phyloP scores from a whole-genome alignment of 1,140 invertebrate genomes.

The Drosophila triauraria region DNA sequence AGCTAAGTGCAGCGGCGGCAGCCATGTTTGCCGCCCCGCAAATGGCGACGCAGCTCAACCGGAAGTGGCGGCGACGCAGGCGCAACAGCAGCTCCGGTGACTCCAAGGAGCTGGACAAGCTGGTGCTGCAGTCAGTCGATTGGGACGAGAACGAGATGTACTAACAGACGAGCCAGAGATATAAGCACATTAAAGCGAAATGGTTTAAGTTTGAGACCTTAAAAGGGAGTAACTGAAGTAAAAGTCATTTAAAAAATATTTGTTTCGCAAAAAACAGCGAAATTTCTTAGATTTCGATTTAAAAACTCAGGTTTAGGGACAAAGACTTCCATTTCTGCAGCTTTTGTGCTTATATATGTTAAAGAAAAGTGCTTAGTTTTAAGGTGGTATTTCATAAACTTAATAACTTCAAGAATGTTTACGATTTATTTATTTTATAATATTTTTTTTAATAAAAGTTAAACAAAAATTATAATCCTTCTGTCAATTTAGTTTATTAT shows the following conservation, averaged over 20 bases:
- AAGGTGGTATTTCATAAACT: background rate
- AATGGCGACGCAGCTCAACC: conserved; percentile 76
- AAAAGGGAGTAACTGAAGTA: too few species aligned
- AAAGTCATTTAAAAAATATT: background rate
- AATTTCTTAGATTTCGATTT: background rate
- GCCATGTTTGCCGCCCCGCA: conserved; percentile 76
- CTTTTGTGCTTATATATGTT: background rate
- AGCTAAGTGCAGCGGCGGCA: conserved; percentile 75
- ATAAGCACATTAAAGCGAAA: conserved; percentile 3
- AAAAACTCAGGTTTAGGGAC: background rate
- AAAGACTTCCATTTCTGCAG: background rate
- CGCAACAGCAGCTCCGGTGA: conserved; percentile 84
- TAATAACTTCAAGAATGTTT: background rate
- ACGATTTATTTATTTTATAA: background rate
- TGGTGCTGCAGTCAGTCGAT: conserved; percentile 82
- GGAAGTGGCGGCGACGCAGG: conserved; percentile 75
- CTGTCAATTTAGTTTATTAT: too few species aligned
- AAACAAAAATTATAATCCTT: too few species aligned
- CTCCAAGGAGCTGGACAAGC: conserved; percentile 82
- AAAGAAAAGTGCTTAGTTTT: background rate
- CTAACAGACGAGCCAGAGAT: conserved; percentile 33
- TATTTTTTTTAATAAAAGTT: too few species aligned
- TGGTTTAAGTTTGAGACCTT: background rate
- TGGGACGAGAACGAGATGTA: conserved; percentile 85
- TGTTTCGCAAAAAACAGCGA: background rate